phyloP scores from a whole-genome alignment of 2,888 invertebrate species.

The Lapara coniferarum region DNA sequence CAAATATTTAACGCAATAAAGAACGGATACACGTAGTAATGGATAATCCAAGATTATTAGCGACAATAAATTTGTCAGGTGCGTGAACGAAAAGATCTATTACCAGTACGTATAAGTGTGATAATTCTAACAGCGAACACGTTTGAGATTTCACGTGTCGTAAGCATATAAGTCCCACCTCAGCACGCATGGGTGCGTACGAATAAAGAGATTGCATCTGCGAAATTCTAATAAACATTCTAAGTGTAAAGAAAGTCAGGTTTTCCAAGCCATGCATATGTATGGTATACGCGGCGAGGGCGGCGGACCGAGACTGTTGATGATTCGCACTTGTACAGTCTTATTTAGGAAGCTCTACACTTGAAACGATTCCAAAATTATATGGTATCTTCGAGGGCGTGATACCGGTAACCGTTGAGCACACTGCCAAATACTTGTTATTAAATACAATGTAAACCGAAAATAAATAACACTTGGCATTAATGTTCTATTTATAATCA shows the following conservation, averaged over 20 bases:
- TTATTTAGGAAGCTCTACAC: slow-evolving; percentile 38
- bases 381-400: slow-evolving; percentile 9
- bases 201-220: slow-evolving; percentile 67
- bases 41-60: not conserved
- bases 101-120: slow-evolving; percentile 3
- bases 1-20: too few relatives aligned
- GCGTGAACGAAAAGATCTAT: slow-evolving; percentile 16
- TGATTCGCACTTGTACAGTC: slow-evolving; percentile 34
- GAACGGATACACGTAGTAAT: not conserved
- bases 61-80: slow-evolving; percentile 8
- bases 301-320: slow-evolving; percentile 54
- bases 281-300: slow-evolving; percentile 56
- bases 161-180: slow-evolving; percentile 36
- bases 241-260: slow-evolving; percentile 75
- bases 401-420: not conserved
- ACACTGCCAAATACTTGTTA: slow-evolving; percentile 19
- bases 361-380: slow-evolving; percentile 34
- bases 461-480: slow-evolving; percentile 15
- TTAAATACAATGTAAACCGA: slow-evolving; percentile 9
- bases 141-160: slow-evolving; percentile 33
- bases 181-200: slow-evolving; percentile 60
- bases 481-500: not conserved
- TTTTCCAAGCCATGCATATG: slow-evolving; percentile 73
- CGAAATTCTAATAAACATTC: slow-evolving; percentile 66
- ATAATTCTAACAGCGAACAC: slow-evolving; percentile 1